Percentiles rank a stretch among this genome's conserved stretches.
Evolutionary conservation across 2,113 vertebrate genomes (phyloP).

Genomic region (Coturnix japonica): DNA sequence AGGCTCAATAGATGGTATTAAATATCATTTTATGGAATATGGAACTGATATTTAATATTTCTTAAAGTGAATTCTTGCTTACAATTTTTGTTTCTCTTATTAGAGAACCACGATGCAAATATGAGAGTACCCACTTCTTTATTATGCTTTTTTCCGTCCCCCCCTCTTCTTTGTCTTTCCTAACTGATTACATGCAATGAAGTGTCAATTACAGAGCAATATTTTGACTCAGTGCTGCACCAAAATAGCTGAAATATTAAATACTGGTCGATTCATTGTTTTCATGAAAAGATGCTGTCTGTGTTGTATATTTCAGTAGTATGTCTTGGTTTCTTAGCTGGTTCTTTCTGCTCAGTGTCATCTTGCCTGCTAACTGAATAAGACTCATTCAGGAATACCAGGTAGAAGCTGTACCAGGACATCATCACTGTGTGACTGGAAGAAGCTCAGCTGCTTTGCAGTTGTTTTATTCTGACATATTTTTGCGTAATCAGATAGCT

Average conservation of each 20-base stretch:
- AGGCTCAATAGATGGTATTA: neutral
- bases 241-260: neutral
- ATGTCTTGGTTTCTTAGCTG: neutral
- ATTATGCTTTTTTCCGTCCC: no score
- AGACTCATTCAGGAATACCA: neutral
- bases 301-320: neutral
- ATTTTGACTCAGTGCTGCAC: neutral
- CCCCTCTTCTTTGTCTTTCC: neutral
- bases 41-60: neutral
- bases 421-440: neutral
- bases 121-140: neutral
- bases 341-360: neutral
- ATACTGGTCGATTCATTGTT: neutral
- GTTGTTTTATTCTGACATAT: slow-evolving; percentile 60
- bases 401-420: neutral
- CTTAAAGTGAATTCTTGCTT: neutral
- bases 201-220: neutral
- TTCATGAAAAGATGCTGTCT: neutral
- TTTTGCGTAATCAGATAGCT: slow-evolving; percentile 54
- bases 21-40: neutral
- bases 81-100: neutral
- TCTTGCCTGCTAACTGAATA: neutral
- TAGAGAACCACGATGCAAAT: neutral
- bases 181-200: neutral
- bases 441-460: slow-evolving; percentile 55